These are phyloP conservation scores for Aurelia coerulea DNA, from an alignment of 30 jellyfish, hydroid and myxozoan species.

Conservation along the genomic window DNA sequence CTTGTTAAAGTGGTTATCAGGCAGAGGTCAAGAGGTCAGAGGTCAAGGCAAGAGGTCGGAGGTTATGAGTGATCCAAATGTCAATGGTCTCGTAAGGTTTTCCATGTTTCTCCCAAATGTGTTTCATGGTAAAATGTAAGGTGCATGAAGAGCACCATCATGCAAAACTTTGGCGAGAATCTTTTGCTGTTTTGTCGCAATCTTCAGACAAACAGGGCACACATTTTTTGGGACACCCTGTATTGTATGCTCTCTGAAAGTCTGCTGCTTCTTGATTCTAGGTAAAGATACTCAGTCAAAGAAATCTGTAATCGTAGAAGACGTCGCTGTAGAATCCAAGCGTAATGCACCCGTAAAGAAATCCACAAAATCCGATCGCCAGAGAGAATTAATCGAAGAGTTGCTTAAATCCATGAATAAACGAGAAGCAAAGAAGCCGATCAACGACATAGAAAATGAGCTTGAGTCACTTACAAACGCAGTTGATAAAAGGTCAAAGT, in stretches of 20 bases:
- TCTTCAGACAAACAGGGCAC: too few relatives aligned
- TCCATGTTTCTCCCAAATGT: too few relatives aligned
- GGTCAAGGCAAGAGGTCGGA: background rate
- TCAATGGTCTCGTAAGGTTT: conserved; percentile 1
- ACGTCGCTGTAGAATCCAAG: conserved; percentile 31
- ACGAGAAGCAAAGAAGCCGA: background rate
- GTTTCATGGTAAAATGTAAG: too few relatives aligned
- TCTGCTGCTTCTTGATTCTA: background rate
- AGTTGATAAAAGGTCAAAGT: conserved; percentile 3
- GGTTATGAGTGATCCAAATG: conserved; percentile 22
- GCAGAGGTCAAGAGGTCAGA: background rate
- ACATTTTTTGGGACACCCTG: too few relatives aligned
- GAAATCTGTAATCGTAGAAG: conserved; percentile 10
- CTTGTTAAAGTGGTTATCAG: too few relatives aligned
- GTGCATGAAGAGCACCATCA: too few relatives aligned
- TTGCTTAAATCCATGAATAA: conserved; percentile 22
- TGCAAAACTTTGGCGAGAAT: too few relatives aligned
- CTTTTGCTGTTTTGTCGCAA: too few relatives aligned
- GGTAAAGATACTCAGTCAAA: background rate
- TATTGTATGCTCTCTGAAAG: too few relatives aligned
- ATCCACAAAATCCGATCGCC: background rate
- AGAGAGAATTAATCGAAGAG: conserved; percentile 19
- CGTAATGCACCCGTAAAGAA: background rate
- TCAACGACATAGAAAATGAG: conserved; percentile 34
- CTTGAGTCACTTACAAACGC: conserved; percentile 21